Conservation (phyloP, 2,888 invertebrate species). For the Stegana nigrithorax region DNA sequence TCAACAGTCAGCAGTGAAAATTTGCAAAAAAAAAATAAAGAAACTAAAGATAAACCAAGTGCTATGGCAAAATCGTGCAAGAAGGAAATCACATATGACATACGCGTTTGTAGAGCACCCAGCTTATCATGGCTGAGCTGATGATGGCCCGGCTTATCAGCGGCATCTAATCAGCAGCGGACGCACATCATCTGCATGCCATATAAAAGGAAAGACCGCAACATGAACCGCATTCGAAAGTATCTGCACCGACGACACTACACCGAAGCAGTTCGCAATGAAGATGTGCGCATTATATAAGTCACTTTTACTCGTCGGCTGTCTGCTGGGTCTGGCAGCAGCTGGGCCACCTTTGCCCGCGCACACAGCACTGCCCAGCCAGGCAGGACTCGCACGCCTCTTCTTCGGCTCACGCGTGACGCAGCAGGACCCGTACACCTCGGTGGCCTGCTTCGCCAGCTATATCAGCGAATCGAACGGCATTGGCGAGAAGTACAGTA, state of each 20-base stretch:
- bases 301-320: too few relatives aligned
- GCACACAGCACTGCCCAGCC: constrained; percentile 45
- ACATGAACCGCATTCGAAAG: not conserved
- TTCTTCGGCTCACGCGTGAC: constrained; percentile 51
- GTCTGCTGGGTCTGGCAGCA: not conserved
- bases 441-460: constrained; percentile 53
- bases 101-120: too few relatives aligned
- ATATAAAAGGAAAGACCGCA: not conserved
- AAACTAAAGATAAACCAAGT: not conserved
- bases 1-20: too few relatives aligned
- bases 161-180: not conserved
- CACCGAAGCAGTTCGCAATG: not conserved
- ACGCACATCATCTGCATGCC: not conserved
- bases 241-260: too few relatives aligned
- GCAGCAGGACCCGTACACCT: constrained; percentile 44
- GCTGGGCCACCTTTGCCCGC: constrained; percentile 44
- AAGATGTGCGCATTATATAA: not conserved
- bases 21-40: constrained; percentile 21
- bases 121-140: not conserved
- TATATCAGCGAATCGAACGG: constrained; percentile 52
- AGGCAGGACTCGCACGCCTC: constrained; percentile 50
- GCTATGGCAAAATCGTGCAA: not conserved
- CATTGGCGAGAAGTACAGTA: constrained; percentile 48
- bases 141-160: not conserved
- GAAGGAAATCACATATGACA: constrained; percentile 1